A percentile compares a stretch with the other conserved stretches of the same genome.
phyloP scores from a whole-genome alignment of 2,888 invertebrate species.

The Aleiodes alternator region DNA sequence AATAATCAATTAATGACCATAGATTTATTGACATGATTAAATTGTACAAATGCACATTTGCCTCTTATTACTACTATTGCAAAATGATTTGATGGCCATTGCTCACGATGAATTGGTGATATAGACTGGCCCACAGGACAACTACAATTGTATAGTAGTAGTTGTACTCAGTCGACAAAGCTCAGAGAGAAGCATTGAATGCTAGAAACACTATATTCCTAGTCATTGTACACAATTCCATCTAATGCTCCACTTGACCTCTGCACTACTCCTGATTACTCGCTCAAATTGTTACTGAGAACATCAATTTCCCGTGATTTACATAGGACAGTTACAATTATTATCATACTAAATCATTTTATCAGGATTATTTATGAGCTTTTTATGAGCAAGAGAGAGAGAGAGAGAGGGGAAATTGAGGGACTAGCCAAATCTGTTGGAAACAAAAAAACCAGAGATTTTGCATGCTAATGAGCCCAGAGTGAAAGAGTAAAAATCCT shows the following conservation, averaged over 20 bases:
- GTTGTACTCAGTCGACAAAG: neutral
- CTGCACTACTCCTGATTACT: conserved; percentile 29
- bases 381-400: too few species aligned
- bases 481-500: too few species aligned
- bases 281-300: conserved; percentile 28
- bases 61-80: conserved; percentile 14
- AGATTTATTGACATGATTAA: conserved; percentile 9
- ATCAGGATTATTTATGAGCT: too few species aligned
- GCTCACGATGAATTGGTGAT: too few species aligned
- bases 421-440: too few species aligned
- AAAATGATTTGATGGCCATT: neutral
- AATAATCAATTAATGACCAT: neutral
- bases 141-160: conserved; percentile 21
- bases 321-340: conserved; percentile 31
- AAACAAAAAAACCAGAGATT: too few species aligned
- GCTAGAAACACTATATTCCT: neutral
- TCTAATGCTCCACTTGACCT: conserved; percentile 33
- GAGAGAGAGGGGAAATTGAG: too few species aligned
- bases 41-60: conserved; percentile 21
- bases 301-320: conserved; percentile 39
- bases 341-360: neutral
- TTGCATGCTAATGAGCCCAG: too few species aligned
- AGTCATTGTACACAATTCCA: conserved; percentile 3
- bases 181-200: conserved; percentile 12
- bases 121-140: conserved; percentile 1